Evolutionary conservation across 2,888 invertebrate genomes (phyloP), one percentile per base, ranked within the genome.

Genomic region (Andrena bucephala): DNA sequence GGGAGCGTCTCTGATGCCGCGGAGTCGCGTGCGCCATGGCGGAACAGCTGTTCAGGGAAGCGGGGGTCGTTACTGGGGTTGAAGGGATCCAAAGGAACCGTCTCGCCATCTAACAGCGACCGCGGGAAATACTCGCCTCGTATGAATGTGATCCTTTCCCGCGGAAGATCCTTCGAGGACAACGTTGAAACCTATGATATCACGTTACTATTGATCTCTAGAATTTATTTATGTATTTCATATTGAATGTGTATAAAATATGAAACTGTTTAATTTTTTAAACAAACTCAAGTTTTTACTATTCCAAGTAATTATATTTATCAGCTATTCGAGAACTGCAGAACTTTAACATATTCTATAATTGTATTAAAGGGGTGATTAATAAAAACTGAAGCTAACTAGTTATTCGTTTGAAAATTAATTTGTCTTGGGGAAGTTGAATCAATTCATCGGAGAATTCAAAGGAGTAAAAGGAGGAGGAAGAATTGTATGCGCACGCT

Each of bases 11-110:
- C 79, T 74, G 83, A 85, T 77, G 80, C 71, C 74, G 76, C 77
- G 74, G 79, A 77, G 87, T 89, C 86, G 86, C 87, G 88, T 87
- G 89, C 85, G 89, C 88, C 88, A 89, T 89, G 84, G 83, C 87
- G 52, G 76, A 89, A 89, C 88, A 89, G 88, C 88, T 88, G 88
- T 86, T 88, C 78, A 57, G 67, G 29, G 69, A 52, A 57, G 70
- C 81, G 76, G 62, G 66, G 70, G 76, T 77, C 79, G 77, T 73
- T 77, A 62, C 52, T 69, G 7, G 82, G 77, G 74, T n/a, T 78
- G 50, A n/a, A 67, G 27, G 62, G 69, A 65, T 72, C 20, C 2
- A n/a, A 33, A 29, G 29, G 62, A 67, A 57, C 20, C 24, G 42
- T 24, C 16, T 6, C n/a, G 87, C 80, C 86, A 87, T 85, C 86